Conservation (phyloP, 2,797 vertebrate genomes). For the Aeoliscus strigatus region DNA sequence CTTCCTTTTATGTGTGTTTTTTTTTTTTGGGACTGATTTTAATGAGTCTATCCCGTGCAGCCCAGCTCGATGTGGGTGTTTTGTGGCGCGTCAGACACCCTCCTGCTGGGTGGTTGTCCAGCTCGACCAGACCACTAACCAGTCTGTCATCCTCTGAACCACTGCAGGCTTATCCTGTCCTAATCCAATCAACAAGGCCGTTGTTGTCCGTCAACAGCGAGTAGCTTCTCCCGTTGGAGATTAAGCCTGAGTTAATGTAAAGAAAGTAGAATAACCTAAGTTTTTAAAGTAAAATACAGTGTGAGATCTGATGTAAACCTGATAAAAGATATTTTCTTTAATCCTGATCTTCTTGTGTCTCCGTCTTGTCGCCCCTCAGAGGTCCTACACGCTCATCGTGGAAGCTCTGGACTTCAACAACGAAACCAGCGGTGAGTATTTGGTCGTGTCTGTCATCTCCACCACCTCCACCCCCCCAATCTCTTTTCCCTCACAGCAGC, state of each 20-base stretch:
- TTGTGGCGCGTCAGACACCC: slow-evolving; percentile 24
- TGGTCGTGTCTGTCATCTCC: slow-evolving; percentile 3
- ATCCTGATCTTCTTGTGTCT: slow-evolving; percentile 21
- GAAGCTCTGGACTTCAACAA: slow-evolving; percentile 96
- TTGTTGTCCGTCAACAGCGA: slow-evolving; percentile 27
- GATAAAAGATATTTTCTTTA: too few relatives aligned
- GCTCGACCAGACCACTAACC: slow-evolving; percentile 26
- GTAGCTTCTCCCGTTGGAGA: slow-evolving; percentile 11
- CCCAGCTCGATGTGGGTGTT: slow-evolving; percentile 9
- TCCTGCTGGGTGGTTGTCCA: slow-evolving; percentile 31
- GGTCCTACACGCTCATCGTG: slow-evolving; percentile 95
- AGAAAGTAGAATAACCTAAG: too few relatives aligned
- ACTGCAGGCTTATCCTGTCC: slow-evolving; percentile 32
- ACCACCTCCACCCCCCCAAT: too few relatives aligned
- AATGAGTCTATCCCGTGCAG: not conserved
- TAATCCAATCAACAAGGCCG: slow-evolving; percentile 42
- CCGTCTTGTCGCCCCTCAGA: slow-evolving; percentile 79
- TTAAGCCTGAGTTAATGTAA: slow-evolving; percentile 4
- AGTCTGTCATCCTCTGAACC: slow-evolving; percentile 25
- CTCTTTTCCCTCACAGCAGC: slow-evolving; percentile 24
- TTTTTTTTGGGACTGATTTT: slow-evolving; percentile 8
- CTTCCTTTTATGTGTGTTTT: slow-evolving; percentile 8
- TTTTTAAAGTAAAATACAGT: too few relatives aligned
- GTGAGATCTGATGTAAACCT: too few relatives aligned
- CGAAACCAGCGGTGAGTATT: slow-evolving; percentile 79